Evolutionary conservation across 1,140 invertebrate species (phyloP), one percentile per base, ranked within the genome.

Genomic region (Anastrepha ludens): DNA sequence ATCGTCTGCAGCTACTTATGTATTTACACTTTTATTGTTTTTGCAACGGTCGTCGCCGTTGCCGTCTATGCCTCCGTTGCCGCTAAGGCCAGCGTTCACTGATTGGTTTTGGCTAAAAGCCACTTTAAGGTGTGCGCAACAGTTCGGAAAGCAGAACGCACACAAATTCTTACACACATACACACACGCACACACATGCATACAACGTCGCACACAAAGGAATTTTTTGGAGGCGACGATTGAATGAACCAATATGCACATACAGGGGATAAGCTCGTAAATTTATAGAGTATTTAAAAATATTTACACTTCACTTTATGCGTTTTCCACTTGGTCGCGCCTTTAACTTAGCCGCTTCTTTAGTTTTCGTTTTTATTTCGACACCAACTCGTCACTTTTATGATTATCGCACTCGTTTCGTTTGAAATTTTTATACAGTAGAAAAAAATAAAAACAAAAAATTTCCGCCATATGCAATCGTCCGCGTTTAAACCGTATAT

Each of bases 371-470:
- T 81, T 62, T 81, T 55, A 81, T 81, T 81, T 81, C 74, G 74
- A 81, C 74, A 81, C 47, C 29, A 55, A 55, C 29, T 81, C 47
- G 50, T 29, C 47, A 20, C 6, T 29, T 55, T 81, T 50, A 29
- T 58, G 47, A 29, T 81, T 6, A 81, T 81, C 74, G 47, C 74
- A 81, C 47, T 81, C 74, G 74, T 81, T 81, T 81, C 74, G 74
- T 81, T 81, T 81, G n/a, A 55, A 81, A 55, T 81, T 81, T 81
- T 55, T 81, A 81, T 81, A 11, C 17, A 81, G 74, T 81, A 81
- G 74, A 81, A 81, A 81, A 81, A 81, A 81, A 81, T 81, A 81
- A 81, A 81, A 81, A 81, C 74, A 81, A 81, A 81, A 81, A 81
- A 81, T 55, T 81, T 81, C 74, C 74, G 74, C 74, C 74, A 81